phyloP scores from a whole-genome alignment of 2,113 vertebrate species.

The Oxygymnocypris stewartii region DNA sequence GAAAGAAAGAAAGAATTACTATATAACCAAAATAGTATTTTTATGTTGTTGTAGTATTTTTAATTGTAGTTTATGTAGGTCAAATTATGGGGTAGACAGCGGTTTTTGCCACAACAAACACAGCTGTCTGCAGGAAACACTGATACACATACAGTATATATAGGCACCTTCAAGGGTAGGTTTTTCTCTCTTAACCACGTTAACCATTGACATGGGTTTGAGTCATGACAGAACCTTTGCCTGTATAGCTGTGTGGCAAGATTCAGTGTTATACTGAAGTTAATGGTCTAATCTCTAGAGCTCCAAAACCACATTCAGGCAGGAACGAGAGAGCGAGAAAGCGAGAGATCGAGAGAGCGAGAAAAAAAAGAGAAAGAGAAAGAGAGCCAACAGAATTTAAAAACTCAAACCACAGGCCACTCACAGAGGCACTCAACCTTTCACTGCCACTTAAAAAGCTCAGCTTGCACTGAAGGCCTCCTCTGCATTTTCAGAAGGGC shows the following conservation, averaged over 20 bases:
- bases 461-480: constrained; percentile 33
- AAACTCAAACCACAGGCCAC: constrained; percentile 38
- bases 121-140: not conserved
- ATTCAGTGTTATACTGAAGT: constrained; percentile 29
- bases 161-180: not conserved
- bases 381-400: not conserved
- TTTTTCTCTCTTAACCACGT: constrained; percentile 15
- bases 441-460: constrained; percentile 38
- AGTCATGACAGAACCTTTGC: constrained; percentile 48
- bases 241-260: constrained; percentile 17
- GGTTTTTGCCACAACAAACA: no score
- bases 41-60: not conserved
- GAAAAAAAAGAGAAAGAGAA: not conserved
- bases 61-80: not conserved
- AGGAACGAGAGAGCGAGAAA: not conserved
- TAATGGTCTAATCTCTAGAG: constrained; percentile 37
- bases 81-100: not conserved
- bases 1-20: not conserved
- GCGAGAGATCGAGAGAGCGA: not conserved
- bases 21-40: not conserved
- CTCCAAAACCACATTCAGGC: not conserved
- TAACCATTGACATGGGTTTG: constrained; percentile 29
- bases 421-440: constrained; percentile 31
- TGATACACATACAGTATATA: constrained; percentile 3
- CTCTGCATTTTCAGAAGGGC: constrained; percentile 28